Conservation (phyloP, 2,888 invertebrate genomes). For the Limnephilus auricula region DNA sequence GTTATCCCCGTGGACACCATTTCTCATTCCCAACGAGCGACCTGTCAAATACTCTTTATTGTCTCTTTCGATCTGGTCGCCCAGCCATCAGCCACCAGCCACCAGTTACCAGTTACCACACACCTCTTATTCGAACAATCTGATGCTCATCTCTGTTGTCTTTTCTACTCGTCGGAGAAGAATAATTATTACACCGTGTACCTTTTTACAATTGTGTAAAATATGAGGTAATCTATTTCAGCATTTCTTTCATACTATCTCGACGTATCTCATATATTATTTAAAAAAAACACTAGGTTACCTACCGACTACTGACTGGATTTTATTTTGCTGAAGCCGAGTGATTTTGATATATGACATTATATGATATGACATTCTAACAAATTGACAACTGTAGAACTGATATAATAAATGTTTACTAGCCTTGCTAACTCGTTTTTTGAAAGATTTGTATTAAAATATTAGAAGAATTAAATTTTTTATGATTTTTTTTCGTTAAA, state of each 20-base stretch:
- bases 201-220: neutral
- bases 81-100: neutral
- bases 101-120: neutral
- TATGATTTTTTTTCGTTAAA: too few species aligned
- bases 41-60: constrained; percentile 46
- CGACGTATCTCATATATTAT: too few species aligned
- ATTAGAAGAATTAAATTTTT: too few species aligned
- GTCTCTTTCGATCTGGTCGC: constrained; percentile 20
- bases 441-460: too few species aligned
- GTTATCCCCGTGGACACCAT: constrained; percentile 32
- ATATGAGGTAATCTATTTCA: neutral
- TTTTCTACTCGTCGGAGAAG: neutral
- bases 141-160: neutral
- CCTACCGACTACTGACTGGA: neutral
- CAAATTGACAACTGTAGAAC: neutral
- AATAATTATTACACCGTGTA: neutral
- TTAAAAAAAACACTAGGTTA: too few species aligned
- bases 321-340: neutral
- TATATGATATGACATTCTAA: too few species aligned
- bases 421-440: too few species aligned
- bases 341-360: neutral
- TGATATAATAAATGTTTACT: neutral
- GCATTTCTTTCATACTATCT: neutral
- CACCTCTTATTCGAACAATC: neutral
- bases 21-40: constrained; percentile 38